Evolutionary conservation across 2,113 vertebrate species (phyloP), one percentile per base, ranked within the genome.

Genomic region (Tragelaphus strepsiceros): DNA sequence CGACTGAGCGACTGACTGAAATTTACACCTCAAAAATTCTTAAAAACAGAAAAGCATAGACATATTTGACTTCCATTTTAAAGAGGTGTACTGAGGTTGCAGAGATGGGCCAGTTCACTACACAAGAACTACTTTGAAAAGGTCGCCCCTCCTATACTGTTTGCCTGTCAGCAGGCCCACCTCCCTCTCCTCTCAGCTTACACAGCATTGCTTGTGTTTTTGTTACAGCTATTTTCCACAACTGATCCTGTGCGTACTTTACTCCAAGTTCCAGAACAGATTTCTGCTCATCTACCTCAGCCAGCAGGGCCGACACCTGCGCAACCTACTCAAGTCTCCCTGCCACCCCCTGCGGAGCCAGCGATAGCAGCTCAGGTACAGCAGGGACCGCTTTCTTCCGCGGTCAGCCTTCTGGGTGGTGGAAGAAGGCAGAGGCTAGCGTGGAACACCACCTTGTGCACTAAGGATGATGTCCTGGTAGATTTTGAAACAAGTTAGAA

Each of bases 241-340:
- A 91, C 99, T 32, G 99, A 99, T 83, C 98, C 99, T 87, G 98
- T 98, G 96, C 98, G 98, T 97, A 99, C 98, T 98, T 99, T 99
- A 97, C 99, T 99, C 97, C 99, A 94, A 98, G 98, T 99, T 96
- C 98, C 98, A 98, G 98, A 98, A 67, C 98, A 99, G 92, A 98
- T 99, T 97, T 98, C 99, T 98, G 99, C 98, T 97, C 99, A 99
- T 98, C 99, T 99, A 99, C 99, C 99, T 99, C 99, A 99, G 97
- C 98, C 99, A 98, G 98, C 99, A 85, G 99, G 99, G 88, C 99
- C 99, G 95, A 98, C 62, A 64, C 98, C 99, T 85, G 98, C 98
- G 92, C 99, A 99, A 98, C 99, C 99, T 58, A 90, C 98, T 96
- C 99, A 98, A 94, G 98, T 99, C 98, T 99, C 98, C 97, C 97